A percentile compares a stretch with the other conserved stretches of the same genome.
These are phyloP conservation scores for Lepidotrigona ventralis DNA, from an alignment of 1,140 invertebrate species.

Conservation along the genomic window DNA sequence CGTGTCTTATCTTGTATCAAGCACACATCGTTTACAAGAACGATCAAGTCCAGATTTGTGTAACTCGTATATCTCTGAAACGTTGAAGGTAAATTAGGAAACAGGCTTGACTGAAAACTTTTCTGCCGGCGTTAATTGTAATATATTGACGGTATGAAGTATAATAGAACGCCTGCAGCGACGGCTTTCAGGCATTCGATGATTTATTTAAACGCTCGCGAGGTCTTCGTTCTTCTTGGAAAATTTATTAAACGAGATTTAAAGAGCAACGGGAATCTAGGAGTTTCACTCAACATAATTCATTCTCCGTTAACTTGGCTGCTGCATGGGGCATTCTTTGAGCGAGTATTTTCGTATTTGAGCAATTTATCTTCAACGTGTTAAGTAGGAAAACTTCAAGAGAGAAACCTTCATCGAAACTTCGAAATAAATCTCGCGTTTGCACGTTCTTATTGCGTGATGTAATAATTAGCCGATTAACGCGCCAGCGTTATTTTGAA, in stretches of 20 bases:
- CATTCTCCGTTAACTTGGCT: neutral
- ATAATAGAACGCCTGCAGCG: slow-evolving; percentile 41
- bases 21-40: no score
- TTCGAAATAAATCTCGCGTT: neutral
- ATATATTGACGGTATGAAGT: slow-evolving; percentile 40
- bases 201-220: slow-evolving; percentile 41
- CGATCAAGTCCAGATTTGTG: slow-evolving; percentile 27
- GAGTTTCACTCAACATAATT: slow-evolving; percentile 40
- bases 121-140: slow-evolving; percentile 42
- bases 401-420: no score
- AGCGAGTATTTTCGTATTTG: neutral
- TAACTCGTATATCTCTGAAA: neutral
- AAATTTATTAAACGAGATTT: slow-evolving; percentile 50
- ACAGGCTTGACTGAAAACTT: slow-evolving; percentile 13
- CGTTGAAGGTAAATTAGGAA: slow-evolving; percentile 15
- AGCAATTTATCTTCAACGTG: slow-evolving; percentile 2
- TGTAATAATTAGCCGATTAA: neutral
- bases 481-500: neutral
- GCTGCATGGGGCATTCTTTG: no score
- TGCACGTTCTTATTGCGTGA: neutral
- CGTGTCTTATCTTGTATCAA: no score
- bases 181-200: slow-evolving; percentile 23
- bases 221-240: slow-evolving; percentile 22
- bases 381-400: no score
- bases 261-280: slow-evolving; percentile 46